Evolutionary conservation across 1,140 invertebrate genomes (phyloP), one percentile per base, ranked within the genome.

Genomic region (Galleria mellonella): DNA sequence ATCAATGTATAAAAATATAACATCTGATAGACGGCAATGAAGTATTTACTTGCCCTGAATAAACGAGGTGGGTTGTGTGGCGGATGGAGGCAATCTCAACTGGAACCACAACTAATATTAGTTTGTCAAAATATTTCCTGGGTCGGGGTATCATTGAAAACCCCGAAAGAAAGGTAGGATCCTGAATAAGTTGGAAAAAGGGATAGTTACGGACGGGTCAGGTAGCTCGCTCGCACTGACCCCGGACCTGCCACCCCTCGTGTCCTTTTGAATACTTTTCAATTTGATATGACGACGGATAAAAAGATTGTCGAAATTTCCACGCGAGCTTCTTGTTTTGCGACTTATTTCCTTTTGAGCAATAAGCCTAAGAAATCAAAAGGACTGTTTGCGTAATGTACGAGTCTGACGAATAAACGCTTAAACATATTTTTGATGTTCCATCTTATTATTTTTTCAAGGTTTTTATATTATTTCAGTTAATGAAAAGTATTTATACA

Each of bases 41-140:
- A 23, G 17, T 23, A 23, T 23, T 23, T 23, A 6, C 17, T 2
- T 23, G 6, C 2, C 17, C 17, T 6, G 17, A 23, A 6, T 6
- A 23, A 23, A 23, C 17, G 17, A n/a, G n/a, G 17, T 23, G 2
- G 17, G 17, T 23, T 23, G n/a, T 6, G 6, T 23, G 6, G 17
- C 17, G 17, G 17, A 23, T n/a, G n/a, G n/a, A 32, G 0, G 31
- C 7, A 11, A 14, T 35, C 12, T 48, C 47, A 37, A 31, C 32
- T 27, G 38, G 27, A 41, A 46, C 48, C 55, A 28, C 40, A 36
- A 43, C 55, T 55, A 52, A 58, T 62, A 62, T 62, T 57, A 58
- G 51, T 62, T 62, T 58, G 51, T 62, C 59, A 58, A 55, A 60
- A 49, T 55, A 60, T 58, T 62, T 47, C 51, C 51, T 44, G 51